Conservation (phyloP, 2,888 invertebrate genomes). For the Apantesis nais region DNA sequence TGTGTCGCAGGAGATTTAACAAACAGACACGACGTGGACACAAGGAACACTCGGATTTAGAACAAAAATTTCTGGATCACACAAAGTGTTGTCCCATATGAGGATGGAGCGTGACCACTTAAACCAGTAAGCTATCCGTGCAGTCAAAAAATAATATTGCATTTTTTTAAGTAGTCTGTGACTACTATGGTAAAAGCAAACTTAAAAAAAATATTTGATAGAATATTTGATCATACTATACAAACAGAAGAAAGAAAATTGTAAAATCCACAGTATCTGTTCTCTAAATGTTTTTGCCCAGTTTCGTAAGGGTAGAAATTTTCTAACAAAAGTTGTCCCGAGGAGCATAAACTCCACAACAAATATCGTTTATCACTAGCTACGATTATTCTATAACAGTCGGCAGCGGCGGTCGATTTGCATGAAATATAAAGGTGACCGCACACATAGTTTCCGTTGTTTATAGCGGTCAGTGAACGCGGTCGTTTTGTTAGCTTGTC, state of each 20-base stretch:
- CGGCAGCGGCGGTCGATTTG: conserved; percentile 67
- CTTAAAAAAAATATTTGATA: not conserved
- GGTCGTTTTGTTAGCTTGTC: conserved; percentile 66
- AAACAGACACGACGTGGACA: too few relatives aligned
- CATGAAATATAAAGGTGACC: conserved; percentile 85
- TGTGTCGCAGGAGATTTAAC: too few relatives aligned
- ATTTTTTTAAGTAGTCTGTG: not conserved
- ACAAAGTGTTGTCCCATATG: too few relatives aligned
- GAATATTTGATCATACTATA: not conserved
- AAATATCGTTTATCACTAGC: conserved; percentile 62
- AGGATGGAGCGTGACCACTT: too few relatives aligned
- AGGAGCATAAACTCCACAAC: conserved; percentile 41
- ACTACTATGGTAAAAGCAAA: not conserved
- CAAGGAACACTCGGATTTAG: too few relatives aligned
- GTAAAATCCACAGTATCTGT: not conserved
- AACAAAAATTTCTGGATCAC: too few relatives aligned
- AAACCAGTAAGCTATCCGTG: too few relatives aligned
- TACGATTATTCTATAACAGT: conserved; percentile 65
- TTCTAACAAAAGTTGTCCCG: conserved; percentile 22
- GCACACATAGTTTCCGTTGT: conserved; percentile 81
- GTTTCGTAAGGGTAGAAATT: not conserved
- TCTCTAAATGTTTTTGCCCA: not conserved
- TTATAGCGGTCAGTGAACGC: conserved; percentile 79
- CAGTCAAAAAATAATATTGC: too few relatives aligned
- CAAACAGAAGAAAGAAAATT: not conserved